Percentiles rank a stretch among this genome's conserved stretches.
These are phyloP conservation scores for Tylochromis polylepis DNA, from an alignment of 2,113 vertebrate genomes.

Conservation along the genomic window DNA sequence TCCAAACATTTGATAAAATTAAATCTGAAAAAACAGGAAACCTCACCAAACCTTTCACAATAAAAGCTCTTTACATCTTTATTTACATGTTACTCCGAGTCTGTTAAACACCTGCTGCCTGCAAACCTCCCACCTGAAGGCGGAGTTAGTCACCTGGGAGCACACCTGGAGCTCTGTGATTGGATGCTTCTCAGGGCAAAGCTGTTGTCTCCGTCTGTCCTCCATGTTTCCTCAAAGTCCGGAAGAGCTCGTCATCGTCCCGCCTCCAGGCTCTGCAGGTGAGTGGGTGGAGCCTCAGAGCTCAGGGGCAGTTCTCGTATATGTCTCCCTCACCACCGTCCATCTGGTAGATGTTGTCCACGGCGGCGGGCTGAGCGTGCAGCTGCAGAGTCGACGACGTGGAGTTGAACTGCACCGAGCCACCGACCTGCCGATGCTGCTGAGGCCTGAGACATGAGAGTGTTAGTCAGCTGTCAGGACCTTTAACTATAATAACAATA, in stretches of 20 bases:
- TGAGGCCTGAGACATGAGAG: background rate
- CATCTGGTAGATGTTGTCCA: conserved; percentile 46
- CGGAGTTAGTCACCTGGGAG: background rate
- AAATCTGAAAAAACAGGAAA: background rate
- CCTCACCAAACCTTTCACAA: background rate
- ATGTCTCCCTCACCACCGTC: background rate
- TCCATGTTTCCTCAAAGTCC: rapidly evolving
- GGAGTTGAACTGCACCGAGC: background rate
- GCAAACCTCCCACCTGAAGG: background rate
- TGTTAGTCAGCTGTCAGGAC: background rate
- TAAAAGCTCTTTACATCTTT: background rate
- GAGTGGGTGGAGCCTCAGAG: background rate
- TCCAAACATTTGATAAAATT: background rate
- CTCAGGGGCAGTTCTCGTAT: conserved; percentile 39
- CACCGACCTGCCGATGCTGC: background rate
- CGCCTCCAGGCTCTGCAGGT: background rate
- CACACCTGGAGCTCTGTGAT: background rate
- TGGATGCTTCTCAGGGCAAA: background rate
- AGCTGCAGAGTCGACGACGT: background rate
- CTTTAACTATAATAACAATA: too few species aligned
- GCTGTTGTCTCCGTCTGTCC: background rate
- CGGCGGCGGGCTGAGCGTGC: background rate
- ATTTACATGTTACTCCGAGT: background rate
- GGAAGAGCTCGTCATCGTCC: rapidly evolving
- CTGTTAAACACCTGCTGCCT: background rate